Evolutionary conservation across 2,113 vertebrate species (phyloP).

Genomic region (Mystacornis crossleyi): DNA sequence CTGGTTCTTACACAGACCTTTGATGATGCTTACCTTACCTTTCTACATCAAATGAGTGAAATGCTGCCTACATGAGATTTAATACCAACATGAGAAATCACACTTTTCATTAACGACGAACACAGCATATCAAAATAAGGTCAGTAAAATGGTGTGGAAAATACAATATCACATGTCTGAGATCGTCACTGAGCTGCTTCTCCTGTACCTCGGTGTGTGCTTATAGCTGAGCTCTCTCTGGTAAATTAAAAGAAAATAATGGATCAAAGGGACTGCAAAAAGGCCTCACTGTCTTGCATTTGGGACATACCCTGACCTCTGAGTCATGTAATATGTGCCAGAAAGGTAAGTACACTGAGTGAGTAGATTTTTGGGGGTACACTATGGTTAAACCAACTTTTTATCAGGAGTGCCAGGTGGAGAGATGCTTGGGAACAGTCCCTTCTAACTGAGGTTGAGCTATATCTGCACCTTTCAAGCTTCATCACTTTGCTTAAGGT

Average conservation of each 20-base stretch:
- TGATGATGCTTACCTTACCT: neutral
- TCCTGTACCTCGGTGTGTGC: accelerated
- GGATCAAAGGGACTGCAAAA: neutral
- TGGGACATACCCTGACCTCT: neutral
- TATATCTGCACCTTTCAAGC: neutral
- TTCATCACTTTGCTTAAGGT: neutral
- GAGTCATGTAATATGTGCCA: neutral
- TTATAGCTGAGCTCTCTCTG: neutral
- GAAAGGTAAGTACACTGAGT: neutral
- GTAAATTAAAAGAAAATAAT: neutral
- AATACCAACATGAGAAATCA: neutral
- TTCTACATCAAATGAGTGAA: neutral
- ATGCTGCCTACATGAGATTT: neutral
- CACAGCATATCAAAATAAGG: neutral
- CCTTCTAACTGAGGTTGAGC: neutral
- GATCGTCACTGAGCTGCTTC: neutral
- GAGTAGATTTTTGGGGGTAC: neutral
- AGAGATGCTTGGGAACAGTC: neutral
- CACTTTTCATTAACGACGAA: neutral
- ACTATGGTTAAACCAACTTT: neutral
- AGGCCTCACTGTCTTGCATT: neutral
- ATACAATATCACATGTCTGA: neutral
- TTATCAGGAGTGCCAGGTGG: neutral
- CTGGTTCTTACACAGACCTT: neutral
- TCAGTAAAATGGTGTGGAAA: neutral